Conservation (phyloP, 2,113 vertebrate species). For the Sorex fumeus region DNA sequence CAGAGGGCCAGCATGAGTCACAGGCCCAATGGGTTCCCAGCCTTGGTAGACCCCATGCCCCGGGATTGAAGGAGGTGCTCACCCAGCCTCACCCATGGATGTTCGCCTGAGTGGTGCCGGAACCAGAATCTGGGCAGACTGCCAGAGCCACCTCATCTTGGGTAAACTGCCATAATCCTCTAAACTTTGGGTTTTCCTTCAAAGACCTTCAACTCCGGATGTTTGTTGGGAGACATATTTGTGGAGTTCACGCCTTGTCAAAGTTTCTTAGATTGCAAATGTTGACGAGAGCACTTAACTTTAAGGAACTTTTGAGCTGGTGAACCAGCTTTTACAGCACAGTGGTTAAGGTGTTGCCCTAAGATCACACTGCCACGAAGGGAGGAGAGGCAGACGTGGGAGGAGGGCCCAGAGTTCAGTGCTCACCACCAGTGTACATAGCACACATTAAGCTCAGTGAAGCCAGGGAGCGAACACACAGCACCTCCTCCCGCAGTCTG, state of each 20-base stretch:
- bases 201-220: no score
- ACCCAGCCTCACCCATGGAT: fast-evolving
- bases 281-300: no score
- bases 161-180: not conserved
- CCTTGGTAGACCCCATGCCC: not conserved
- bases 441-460: fast-evolving
- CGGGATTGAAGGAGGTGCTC: not conserved
- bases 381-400: not conserved
- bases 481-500: no score
- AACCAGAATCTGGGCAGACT: not conserved
- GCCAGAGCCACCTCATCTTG: not conserved
- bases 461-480: no score
- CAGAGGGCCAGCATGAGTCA: not conserved
- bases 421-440: not conserved
- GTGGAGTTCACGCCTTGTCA: no score
- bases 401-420: not conserved
- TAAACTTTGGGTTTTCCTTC: no score
- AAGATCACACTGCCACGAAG: not conserved
- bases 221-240: no score
- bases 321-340: not conserved
- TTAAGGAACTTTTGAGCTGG: no score
- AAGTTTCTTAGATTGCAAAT: no score
- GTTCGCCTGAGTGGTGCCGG: no score
- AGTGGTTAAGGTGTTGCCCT: not conserved
- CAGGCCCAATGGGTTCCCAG: not conserved